Evolutionary conservation across 2,113 vertebrate species (phyloP).

Genomic region (Paramisgurnus dabryanus): DNA sequence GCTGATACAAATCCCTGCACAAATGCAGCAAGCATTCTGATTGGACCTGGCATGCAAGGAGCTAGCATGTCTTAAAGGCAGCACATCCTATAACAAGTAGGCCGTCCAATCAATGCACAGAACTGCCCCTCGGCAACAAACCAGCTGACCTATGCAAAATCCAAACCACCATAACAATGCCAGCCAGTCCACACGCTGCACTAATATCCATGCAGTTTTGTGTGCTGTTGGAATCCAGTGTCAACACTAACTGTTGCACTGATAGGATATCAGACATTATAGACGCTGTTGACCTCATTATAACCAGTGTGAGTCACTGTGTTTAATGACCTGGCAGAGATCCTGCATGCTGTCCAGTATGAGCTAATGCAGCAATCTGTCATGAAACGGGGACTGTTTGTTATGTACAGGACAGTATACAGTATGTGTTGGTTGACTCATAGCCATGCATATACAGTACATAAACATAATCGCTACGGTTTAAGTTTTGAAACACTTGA

Average conservation of each 20-base stretch:
- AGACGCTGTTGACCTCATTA: slow-evolving; percentile 32
- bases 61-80: background rate
- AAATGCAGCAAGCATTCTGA: background rate
- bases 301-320: slow-evolving; percentile 9
- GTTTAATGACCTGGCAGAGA: slow-evolving; percentile 5
- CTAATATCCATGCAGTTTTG: slow-evolving; percentile 30
- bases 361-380: background rate
- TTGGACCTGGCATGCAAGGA: background rate
- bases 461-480: too few relatives aligned
- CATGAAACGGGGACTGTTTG: background rate
- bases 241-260: slow-evolving; percentile 13
- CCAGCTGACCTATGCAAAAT: slow-evolving; percentile 35
- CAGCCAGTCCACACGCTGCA: background rate
- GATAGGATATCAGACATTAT: slow-evolving; percentile 14
- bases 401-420: too few relatives aligned
- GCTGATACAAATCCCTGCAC: background rate
- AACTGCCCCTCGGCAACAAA: background rate
- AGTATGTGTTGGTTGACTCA: too few relatives aligned
- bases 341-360: background rate
- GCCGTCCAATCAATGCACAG: slow-evolving; percentile 18
- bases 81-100: slow-evolving; percentile 15
- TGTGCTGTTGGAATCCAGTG: slow-evolving; percentile 4
- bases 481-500: too few relatives aligned
- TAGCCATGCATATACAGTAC: too few relatives aligned
- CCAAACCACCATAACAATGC: background rate